These are phyloP conservation scores for Pteria penguin DNA, from an alignment of 2,888 invertebrate genomes.

Conservation along the genomic window DNA sequence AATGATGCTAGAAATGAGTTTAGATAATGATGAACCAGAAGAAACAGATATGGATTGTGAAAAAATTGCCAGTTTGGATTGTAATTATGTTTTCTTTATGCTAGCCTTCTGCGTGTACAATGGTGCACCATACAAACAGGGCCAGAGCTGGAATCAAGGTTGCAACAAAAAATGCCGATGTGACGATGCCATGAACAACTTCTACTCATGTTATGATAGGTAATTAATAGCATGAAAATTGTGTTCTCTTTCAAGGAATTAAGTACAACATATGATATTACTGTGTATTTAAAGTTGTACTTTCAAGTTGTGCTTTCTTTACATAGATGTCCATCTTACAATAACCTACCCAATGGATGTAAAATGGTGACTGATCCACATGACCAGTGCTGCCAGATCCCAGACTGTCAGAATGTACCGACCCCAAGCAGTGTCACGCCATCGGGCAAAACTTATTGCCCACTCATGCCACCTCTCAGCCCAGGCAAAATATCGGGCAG, in stretches of 20 bases:
- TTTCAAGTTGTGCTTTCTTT: neutral
- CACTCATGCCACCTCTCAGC: conserved; percentile 56
- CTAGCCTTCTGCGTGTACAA: conserved; percentile 67
- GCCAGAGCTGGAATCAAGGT: conserved; percentile 63
- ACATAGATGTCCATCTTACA: conserved; percentile 64
- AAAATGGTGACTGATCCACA: conserved; percentile 57
- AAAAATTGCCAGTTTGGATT: neutral
- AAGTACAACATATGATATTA: neutral
- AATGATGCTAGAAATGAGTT: no score
- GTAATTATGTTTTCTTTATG: conserved; percentile 6
- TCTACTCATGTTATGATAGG: conserved; percentile 68
- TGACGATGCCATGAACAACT: conserved; percentile 61
- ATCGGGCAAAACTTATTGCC: conserved; percentile 47
- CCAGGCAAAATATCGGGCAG: conserved; percentile 57
- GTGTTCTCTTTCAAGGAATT: neutral
- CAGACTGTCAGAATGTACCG: conserved; percentile 58
- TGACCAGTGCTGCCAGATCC: conserved; percentile 65
- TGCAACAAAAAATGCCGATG: conserved; percentile 63
- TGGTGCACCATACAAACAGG: conserved; percentile 59
- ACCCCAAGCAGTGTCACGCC: conserved; percentile 45
- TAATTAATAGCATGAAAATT: conserved; percentile 19
- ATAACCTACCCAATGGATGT: conserved; percentile 62
- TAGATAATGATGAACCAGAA: no score
- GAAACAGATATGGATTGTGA: neutral
- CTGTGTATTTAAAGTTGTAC: neutral